Conservation (phyloP, 2,797 vertebrate species). For the Vireo griseus region DNA sequence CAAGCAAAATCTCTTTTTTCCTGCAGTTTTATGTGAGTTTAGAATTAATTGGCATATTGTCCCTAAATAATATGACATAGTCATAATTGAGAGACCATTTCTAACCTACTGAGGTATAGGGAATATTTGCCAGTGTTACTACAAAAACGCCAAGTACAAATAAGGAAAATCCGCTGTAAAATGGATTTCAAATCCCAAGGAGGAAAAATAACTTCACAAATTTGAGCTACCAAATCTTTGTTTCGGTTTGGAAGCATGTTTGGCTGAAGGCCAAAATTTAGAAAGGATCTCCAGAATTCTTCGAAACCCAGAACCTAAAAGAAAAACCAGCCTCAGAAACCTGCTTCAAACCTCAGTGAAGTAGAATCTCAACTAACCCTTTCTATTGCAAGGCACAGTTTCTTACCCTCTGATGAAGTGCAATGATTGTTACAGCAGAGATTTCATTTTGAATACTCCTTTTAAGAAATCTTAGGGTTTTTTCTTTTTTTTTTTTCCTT, state of each 20-base stretch:
- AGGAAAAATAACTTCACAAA: not conserved
- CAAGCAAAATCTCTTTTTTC: not conserved
- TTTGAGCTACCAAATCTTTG: not conserved
- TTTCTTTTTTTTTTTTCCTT: not conserved
- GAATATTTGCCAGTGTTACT: not conserved
- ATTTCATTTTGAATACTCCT: not conserved
- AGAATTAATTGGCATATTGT: not conserved
- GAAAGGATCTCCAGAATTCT: not conserved
- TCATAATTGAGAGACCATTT: not conserved
- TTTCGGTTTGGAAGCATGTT: not conserved
- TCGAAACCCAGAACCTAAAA: not conserved
- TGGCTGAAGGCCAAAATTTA: not conserved
- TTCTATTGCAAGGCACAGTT: not conserved
- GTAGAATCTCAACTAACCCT: not conserved
- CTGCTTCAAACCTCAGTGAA: not conserved
- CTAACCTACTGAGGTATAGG: not conserved
- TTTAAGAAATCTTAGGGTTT: not conserved
- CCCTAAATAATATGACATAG: not conserved
- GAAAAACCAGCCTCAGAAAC: not conserved
- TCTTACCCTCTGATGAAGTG: not conserved
- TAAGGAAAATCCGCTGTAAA: not conserved
- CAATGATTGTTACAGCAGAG: not conserved
- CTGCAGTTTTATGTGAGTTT: not conserved
- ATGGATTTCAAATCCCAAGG: not conserved
- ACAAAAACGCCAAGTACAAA: not conserved